Conservation (phyloP, 2,113 vertebrate genomes). For the Puffinus mauretanicus region DNA sequence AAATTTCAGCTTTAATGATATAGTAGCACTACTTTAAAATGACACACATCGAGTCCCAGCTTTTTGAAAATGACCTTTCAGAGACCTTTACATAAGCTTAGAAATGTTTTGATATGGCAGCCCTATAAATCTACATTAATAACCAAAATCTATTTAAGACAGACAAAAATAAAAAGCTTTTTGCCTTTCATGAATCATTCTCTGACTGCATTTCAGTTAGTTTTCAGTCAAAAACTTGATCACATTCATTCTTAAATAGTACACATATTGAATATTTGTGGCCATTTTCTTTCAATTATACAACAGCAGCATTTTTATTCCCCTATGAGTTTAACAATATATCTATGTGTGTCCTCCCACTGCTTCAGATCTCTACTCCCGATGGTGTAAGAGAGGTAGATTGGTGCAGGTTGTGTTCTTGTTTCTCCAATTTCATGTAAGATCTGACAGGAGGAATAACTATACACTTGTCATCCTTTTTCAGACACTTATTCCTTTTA, state of each 20-base stretch:
- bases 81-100: not conserved
- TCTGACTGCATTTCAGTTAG: not conserved
- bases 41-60: not conserved
- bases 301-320: not conserved
- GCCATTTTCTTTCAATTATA: not conserved
- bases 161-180: not conserved
- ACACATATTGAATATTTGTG: not conserved
- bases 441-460: conserved; percentile 15
- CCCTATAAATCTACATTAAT: not conserved
- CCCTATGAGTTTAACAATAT: not conserved
- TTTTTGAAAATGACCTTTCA: not conserved
- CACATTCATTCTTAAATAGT: not conserved
- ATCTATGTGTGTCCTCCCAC: not conserved
- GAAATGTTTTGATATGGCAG: not conserved
- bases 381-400: not conserved
- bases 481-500: conserved; percentile 11
- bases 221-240: not conserved
- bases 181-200: not conserved
- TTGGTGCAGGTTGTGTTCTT: not conserved
- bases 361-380: not conserved
- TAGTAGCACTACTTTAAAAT: not conserved
- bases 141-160: not conserved
- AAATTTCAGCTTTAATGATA: not conserved
- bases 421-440: not conserved
- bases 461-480: not conserved